These are phyloP conservation scores for Cephus pulcher DNA, from an alignment of 2,888 invertebrate genomes.

Conservation along the genomic window DNA sequence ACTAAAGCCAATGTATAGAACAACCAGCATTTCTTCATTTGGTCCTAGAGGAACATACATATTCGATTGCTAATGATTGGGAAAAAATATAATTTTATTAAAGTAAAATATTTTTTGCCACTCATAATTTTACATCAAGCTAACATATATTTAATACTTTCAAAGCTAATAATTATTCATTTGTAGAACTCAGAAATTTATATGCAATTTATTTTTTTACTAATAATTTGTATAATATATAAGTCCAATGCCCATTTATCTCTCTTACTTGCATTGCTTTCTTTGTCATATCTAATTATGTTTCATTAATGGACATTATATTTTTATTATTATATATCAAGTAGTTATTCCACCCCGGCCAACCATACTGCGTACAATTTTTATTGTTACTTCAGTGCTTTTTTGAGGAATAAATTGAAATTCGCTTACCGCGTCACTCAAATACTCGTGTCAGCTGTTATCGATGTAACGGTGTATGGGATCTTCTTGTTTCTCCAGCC, in stretches of 20 bases:
- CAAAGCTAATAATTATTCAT: not conserved
- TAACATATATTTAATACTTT: not conserved
- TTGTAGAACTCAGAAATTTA: not conserved
- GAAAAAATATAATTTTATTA: not conserved
- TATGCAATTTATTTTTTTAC: not conserved
- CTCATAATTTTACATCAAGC: not conserved
- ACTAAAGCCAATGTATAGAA: slow-evolving; percentile 38
- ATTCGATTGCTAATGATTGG: not conserved
- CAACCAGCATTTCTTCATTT: slow-evolving; percentile 44
- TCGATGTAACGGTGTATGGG: slow-evolving; percentile 30
- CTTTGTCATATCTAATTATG: not conserved
- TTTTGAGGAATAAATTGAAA: not conserved
- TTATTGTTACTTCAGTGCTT: not conserved
- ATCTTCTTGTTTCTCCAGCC: slow-evolving; percentile 46
- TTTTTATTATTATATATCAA: not conserved
- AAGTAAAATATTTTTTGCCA: not conserved
- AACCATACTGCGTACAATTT: not conserved
- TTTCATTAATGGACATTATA: no score
- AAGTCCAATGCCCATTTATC: not conserved
- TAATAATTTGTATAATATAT: not conserved
- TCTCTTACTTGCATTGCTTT: not conserved
- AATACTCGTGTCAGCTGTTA: slow-evolving; percentile 11
- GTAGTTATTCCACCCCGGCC: not conserved
- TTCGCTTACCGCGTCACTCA: not conserved
- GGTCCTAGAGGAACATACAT: slow-evolving; percentile 15